Conservation (phyloP, 2,888 invertebrate genomes). For the Lacanobia oleracea region DNA sequence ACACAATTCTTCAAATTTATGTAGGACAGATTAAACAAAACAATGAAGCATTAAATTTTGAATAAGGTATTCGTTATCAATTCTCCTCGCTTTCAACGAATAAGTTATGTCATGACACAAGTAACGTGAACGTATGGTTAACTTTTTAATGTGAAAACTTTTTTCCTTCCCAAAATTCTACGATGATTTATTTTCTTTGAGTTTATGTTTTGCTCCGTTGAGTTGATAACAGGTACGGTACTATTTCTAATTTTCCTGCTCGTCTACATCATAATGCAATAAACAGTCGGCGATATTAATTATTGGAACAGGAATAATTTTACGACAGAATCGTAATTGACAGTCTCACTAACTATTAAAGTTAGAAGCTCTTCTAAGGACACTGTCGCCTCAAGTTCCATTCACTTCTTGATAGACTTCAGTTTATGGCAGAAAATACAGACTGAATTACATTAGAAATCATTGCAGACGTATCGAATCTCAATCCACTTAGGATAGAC, state of each 20-base stretch:
- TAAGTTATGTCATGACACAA: constrained; percentile 52
- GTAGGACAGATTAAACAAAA: constrained; percentile 59
- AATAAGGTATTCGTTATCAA: constrained; percentile 60
- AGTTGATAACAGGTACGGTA: constrained; percentile 26
- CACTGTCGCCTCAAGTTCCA: constrained; percentile 12
- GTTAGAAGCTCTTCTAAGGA: constrained; percentile 15
- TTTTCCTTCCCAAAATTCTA: constrained; percentile 40
- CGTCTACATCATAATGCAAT: constrained; percentile 8
- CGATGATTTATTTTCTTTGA: constrained; percentile 44
- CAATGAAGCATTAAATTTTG: constrained; percentile 60
- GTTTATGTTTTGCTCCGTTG: constrained; percentile 24
- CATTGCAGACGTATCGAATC: constrained; percentile 27
- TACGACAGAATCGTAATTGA: constrained; percentile 4
- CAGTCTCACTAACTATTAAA: constrained; percentile 1
- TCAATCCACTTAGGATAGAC: constrained; percentile 31
- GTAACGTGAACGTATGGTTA: constrained; percentile 55
- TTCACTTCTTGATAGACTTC: constrained; percentile 27
- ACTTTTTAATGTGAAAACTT: constrained; percentile 61
- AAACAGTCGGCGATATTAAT: background rate
- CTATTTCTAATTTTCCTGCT: constrained; percentile 36
- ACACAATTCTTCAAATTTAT: constrained; percentile 55
- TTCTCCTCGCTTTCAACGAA: constrained; percentile 57
- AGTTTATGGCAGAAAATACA: constrained; percentile 6
- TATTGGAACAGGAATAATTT: constrained; percentile 13
- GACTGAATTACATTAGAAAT: constrained; percentile 19